Evolutionary conservation across 2,113 vertebrate species (phyloP).

Genomic region (Rhodinocichla rosea): DNA sequence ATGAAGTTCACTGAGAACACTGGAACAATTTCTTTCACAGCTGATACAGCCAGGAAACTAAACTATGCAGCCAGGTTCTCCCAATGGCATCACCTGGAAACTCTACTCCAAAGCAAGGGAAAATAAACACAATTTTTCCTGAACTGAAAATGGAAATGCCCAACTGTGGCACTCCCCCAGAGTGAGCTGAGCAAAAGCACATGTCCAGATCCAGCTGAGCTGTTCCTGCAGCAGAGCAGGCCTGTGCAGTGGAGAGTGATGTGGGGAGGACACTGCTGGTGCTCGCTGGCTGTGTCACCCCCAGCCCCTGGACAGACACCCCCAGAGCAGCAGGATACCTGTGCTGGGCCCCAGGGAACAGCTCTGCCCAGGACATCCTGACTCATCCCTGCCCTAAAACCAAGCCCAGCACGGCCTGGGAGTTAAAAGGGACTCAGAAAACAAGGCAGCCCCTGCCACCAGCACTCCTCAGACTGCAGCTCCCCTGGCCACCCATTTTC

Average conservation of each 20-base stretch:
- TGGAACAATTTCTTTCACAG: not conserved
- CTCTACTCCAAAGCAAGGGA: not conserved
- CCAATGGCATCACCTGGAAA: not conserved
- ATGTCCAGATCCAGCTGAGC: not conserved
- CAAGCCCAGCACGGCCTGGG: not conserved
- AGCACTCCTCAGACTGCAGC: not conserved
- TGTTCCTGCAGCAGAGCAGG: not conserved
- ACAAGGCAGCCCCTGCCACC: not conserved
- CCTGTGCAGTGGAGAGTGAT: not conserved
- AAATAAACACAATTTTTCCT: not conserved
- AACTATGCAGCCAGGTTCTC: not conserved
- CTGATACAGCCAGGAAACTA: not conserved
- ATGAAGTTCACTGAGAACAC: not conserved
- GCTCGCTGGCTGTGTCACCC: not conserved
- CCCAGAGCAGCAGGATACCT: not conserved
- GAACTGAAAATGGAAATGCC: not conserved
- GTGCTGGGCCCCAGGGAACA: not conserved
- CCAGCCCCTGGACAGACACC: not conserved
- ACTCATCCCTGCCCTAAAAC: not conserved
- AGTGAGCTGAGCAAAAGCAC: not conserved
- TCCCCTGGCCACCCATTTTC: not conserved
- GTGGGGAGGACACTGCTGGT: fast-evolving
- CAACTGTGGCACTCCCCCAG: fast-evolving
- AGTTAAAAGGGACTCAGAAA: not conserved
- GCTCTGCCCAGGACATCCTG: not conserved